These are phyloP conservation scores for Cyclina sinensis DNA, from an alignment of 1,140 invertebrate genomes.

Conservation along the genomic window DNA sequence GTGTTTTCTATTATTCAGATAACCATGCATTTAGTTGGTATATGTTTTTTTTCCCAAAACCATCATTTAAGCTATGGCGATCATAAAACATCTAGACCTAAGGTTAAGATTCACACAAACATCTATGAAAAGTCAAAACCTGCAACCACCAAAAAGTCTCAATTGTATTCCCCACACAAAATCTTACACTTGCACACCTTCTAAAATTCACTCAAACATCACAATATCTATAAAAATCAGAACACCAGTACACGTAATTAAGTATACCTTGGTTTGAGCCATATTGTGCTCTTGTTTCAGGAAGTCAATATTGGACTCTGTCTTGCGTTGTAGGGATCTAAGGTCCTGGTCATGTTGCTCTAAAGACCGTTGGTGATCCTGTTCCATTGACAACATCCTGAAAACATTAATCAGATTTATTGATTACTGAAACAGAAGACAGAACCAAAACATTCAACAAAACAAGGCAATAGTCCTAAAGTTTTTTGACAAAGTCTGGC, in stretches of 20 bases:
- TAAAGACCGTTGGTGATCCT: constrained; percentile 76
- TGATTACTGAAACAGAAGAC: too few species aligned
- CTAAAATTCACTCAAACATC: background rate
- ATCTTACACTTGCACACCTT: background rate
- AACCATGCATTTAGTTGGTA: too few species aligned
- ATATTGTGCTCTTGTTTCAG: constrained; percentile 84
- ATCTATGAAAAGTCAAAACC: too few species aligned
- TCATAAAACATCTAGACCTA: too few species aligned
- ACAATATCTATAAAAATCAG: background rate
- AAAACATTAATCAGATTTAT: too few species aligned
- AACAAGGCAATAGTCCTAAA: too few species aligned
- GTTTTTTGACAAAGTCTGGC: too few species aligned
- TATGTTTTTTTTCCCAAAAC: too few species aligned
- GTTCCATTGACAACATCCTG: constrained; percentile 73
- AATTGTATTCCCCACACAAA: background rate
- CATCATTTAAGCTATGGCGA: too few species aligned
- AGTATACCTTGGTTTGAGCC: constrained; percentile 81
- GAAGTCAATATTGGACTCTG: constrained; percentile 83
- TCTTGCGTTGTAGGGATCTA: constrained; percentile 81
- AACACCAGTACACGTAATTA: background rate
- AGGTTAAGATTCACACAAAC: too few species aligned
- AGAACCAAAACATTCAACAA: too few species aligned
- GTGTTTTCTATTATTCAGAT: too few species aligned
- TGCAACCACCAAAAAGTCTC: background rate
- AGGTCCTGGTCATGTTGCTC: constrained; percentile 82